phyloP scores from a whole-genome alignment of 2,113 vertebrate genomes.

The Mobula hypostoma region DNA sequence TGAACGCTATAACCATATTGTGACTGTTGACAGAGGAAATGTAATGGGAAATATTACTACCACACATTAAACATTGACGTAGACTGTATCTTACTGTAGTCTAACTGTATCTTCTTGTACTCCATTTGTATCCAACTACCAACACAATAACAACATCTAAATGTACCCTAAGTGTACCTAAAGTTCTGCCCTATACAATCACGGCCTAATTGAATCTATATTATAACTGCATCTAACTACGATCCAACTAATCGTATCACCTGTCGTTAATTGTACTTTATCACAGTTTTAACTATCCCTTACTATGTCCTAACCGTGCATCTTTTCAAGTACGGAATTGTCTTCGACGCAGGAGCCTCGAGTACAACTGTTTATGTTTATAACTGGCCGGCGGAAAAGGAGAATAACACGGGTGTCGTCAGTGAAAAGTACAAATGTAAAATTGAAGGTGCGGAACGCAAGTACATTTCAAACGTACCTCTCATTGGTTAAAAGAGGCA shows the following conservation, averaged over 20 bases:
- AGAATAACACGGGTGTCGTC: slow-evolving; percentile 86
- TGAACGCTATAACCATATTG: neutral
- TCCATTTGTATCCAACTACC: neutral
- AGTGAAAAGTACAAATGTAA: slow-evolving; percentile 65
- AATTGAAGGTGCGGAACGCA: slow-evolving; percentile 63
- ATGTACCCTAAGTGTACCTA: too few species aligned
- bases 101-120: too few species aligned
- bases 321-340: slow-evolving; percentile 75
- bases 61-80: neutral
- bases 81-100: neutral
- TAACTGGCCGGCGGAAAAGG: slow-evolving; percentile 87
- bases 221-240: neutral
- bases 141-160: too few species aligned
- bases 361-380: slow-evolving; percentile 84
- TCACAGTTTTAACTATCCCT: neutral
- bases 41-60: neutral
- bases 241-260: neutral
- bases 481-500: neutral
- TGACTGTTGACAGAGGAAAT: neutral
- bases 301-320: neutral
- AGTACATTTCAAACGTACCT: neutral
- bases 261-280: neutral
- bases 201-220: too few species aligned
- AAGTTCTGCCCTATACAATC: too few species aligned
- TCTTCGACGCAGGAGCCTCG: slow-evolving; percentile 89